These are phyloP conservation scores for Zophobas morio DNA, from an alignment of 1,140 invertebrate genomes.

Conservation along the genomic window DNA sequence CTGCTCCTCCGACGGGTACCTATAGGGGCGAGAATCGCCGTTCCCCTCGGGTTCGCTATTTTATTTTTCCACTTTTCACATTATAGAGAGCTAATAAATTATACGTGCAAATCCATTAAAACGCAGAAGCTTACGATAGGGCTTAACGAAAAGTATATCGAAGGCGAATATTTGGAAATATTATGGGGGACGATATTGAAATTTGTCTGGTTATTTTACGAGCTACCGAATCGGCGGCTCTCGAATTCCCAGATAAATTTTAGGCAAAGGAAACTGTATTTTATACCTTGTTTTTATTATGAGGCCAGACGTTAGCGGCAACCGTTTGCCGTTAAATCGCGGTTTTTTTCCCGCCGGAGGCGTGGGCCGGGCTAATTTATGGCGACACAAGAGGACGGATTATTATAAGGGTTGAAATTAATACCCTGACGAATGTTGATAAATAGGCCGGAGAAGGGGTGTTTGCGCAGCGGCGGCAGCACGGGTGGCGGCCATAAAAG, in stretches of 20 bases:
- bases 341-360: constrained; percentile 12
- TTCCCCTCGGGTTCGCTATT: neutral
- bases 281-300: constrained; percentile 33
- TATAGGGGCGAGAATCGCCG: neutral
- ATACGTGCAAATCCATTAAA: constrained; percentile 37
- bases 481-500: constrained; percentile 14
- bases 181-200: constrained; percentile 35
- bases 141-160: constrained; percentile 39
- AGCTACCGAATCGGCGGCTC: constrained; percentile 16
- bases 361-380: constrained; percentile 8
- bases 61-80: constrained; percentile 27
- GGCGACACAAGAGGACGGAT: neutral
- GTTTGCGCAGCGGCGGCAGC: neutral
- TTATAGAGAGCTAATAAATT: constrained; percentile 34
- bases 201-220: constrained; percentile 40
- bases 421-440: constrained; percentile 28
- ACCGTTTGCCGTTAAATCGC: constrained; percentile 5
- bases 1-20: too few species aligned
- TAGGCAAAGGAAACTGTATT: constrained; percentile 22
- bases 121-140: constrained; percentile 22
- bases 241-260: constrained; percentile 23
- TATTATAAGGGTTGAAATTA: constrained; percentile 18
- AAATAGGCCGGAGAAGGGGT: neutral
- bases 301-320: neutral
- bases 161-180: constrained; percentile 42